phyloP scores from a whole-genome alignment of 2,113 vertebrate species.

The Neolamprologus fasciatus region DNA sequence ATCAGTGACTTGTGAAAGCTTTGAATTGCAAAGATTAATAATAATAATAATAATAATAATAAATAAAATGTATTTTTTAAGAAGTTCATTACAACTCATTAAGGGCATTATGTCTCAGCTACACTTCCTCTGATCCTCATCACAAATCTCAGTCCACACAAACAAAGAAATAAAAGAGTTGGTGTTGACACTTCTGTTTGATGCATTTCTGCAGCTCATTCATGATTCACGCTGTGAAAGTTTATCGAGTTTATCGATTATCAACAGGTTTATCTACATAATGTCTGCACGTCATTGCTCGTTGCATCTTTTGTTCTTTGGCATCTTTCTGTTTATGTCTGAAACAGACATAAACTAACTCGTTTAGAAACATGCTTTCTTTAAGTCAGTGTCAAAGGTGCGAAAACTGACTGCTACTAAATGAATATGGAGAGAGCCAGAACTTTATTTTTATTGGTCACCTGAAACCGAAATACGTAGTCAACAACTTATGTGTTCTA shows the following conservation, averaged over 20 bases:
- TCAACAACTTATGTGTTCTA: not conserved
- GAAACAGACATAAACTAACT: not conserved
- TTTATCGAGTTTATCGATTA: not conserved
- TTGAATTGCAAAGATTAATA: rapidly evolving
- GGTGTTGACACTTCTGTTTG: not conserved
- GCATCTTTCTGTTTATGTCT: not conserved
- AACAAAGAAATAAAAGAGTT: not conserved
- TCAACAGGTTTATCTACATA: not conserved
- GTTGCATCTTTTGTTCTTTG: rapidly evolving
- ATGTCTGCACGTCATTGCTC: rapidly evolving
- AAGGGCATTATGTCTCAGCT: rapidly evolving
- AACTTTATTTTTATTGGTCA: not conserved
- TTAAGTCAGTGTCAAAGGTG: rapidly evolving
- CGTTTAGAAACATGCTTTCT: rapidly evolving
- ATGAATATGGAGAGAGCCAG: not conserved
- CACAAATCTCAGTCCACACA: rapidly evolving
- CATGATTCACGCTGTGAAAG: rapidly evolving
- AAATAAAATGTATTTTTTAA: rapidly evolving
- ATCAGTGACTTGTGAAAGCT: not conserved
- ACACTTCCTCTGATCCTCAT: not conserved
- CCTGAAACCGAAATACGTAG: not conserved
- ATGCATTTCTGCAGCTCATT: not conserved
- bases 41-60: too few relatives aligned
- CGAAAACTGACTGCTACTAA: rapidly evolving
- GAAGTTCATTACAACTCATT: not conserved